Evolutionary conservation across 2,888 invertebrate genomes (phyloP).

Genomic region (Odontomyia ornata): DNA sequence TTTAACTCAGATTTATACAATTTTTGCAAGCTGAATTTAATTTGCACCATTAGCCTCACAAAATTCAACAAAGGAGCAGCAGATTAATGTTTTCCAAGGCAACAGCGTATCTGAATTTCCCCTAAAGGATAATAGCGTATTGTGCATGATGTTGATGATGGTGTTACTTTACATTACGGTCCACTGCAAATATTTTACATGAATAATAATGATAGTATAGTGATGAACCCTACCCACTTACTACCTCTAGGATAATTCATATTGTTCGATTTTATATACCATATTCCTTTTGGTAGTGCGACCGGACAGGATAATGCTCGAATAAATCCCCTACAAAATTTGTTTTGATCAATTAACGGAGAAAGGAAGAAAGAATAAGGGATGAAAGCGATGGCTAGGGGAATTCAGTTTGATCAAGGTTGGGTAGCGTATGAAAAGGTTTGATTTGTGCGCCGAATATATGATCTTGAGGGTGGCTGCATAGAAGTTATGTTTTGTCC

Average conservation of each 20-base stretch:
- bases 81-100: slow-evolving; percentile 33
- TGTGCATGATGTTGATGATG: background rate
- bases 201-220: slow-evolving; percentile 2
- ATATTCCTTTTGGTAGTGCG: slow-evolving; percentile 9
- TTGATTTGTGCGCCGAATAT: slow-evolving; percentile 15
- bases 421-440: background rate
- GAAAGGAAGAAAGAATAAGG: background rate
- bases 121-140: background rate
- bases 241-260: slow-evolving; percentile 15
- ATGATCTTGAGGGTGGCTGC: background rate
- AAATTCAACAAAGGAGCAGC: background rate
- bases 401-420: background rate
- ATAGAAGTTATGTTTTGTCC: background rate
- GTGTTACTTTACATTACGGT: slow-evolving; percentile 11
- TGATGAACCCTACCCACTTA: background rate
- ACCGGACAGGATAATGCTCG: slow-evolving; percentile 14
- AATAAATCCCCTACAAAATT: background rate
- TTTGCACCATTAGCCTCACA: slow-evolving; percentile 31
- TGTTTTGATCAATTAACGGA: slow-evolving; percentile 21
- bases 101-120: background rate
- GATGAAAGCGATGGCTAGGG: background rate
- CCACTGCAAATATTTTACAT: background rate
- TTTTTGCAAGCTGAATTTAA: slow-evolving; percentile 6
- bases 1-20: background rate
- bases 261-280: slow-evolving; percentile 15